Base-by-base conservation (phyloP, 2,888 invertebrate species). In the Lutraria lutraria region DNA sequence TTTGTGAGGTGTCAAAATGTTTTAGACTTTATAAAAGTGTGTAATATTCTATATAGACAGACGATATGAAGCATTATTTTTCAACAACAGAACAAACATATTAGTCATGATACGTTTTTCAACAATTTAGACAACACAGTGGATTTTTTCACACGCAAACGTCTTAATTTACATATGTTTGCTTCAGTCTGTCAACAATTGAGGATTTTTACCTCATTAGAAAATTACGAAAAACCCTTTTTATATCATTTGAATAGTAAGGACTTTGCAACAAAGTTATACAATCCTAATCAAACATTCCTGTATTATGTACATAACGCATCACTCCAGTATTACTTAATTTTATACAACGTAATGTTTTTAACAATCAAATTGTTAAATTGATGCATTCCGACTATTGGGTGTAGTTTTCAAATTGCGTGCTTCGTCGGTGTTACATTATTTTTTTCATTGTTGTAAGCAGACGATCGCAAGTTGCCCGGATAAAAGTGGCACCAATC, bases 401-500 rank as follows among this genome's bases (percentile, higher is more conserved):
- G 60, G 63, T 63, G 54, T 81, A 81, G 81, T 81, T 81, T 81
- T 81, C 81, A 81, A 81, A 81, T 81, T 81, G 54, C 29, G 15
- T 81, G 25, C 63, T 68, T 83, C 81, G 53, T 53, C 19, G 68
- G 43, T 63, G 63, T 60, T 76, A 56, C 31, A 60, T 53, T 72
- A 79, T 83, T 25, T 72, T 43, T 87, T 52, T 60, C 60, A 83
- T 82, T 76, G 79, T 79, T 76, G 29, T 83, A 83, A 25, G 79
- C 79, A 83, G 86, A 86, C 79, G 52, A 60, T 80, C 53, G 76
- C 83, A 56, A 83, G 81, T 83, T 86, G 68, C 52, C 72, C 79
- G 84, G 52, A 31, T 88, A 34, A 86, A 88, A 76, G 81, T 88
- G 90, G 88, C 90, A 86, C 90, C 88, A 85, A 79, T 54, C 60